A percentile compares a stretch with the other conserved stretches of the same genome.
phyloP scores from a whole-genome alignment of 2,113 vertebrate species.

The Urocolius indicus region DNA sequence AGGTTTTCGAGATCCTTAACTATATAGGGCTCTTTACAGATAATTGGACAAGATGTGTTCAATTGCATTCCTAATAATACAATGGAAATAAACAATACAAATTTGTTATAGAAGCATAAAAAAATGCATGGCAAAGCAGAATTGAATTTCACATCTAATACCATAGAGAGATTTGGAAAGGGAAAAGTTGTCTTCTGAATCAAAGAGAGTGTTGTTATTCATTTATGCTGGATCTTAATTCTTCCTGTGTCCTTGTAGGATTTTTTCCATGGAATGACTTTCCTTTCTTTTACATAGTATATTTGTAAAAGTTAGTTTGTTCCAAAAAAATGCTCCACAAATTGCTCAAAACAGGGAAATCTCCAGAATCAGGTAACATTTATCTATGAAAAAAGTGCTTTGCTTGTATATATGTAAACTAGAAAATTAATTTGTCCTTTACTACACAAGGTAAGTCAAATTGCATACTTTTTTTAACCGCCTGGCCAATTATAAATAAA shows the following conservation, averaged over 20 bases:
- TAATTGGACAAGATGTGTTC: not conserved
- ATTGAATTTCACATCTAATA: not conserved
- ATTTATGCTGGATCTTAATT: not conserved
- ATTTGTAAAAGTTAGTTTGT: not conserved
- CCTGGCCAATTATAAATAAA: not conserved
- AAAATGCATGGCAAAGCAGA: not conserved
- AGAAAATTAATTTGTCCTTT: not conserved
- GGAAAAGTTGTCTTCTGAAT: not conserved
- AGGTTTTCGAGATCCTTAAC: not conserved
- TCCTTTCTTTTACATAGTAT: rapidly evolving
- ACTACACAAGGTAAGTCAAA: not conserved
- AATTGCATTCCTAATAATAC: not conserved
- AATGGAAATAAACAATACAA: not conserved
- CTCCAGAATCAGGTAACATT: not conserved
- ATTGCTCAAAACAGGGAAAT: not conserved
- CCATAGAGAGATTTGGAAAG: not conserved
- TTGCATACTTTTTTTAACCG: not conserved
- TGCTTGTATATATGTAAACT: not conserved
- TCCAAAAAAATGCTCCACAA: not conserved
- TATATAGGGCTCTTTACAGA: not conserved
- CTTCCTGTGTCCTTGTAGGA: not conserved
- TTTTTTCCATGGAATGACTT: not conserved
- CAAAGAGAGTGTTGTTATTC: not conserved
- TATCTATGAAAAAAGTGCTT: not conserved
- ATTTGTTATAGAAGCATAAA: not conserved